phyloP scores from a whole-genome alignment of 1,140 invertebrate species.

The Microvelia longipes region DNA sequence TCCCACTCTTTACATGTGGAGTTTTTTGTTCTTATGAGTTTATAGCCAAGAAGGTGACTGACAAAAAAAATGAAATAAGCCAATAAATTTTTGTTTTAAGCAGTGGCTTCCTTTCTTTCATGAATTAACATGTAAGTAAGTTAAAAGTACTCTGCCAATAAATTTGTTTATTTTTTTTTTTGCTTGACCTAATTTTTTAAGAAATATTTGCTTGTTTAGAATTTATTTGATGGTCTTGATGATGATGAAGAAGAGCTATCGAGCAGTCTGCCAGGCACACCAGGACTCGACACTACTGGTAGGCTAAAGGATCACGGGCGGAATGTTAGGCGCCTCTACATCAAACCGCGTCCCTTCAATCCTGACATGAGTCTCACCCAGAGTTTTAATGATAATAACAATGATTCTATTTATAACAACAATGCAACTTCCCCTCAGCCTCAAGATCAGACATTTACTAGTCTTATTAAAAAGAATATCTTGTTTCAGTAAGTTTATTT shows the following conservation, averaged over 20 bases:
- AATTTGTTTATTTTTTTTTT: too few relatives aligned
- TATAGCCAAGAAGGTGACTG: too few relatives aligned
- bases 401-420: background rate
- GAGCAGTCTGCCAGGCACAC: slow-evolving; percentile 7
- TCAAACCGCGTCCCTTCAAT: slow-evolving; percentile 9
- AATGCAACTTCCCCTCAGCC: background rate
- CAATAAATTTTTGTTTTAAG: too few relatives aligned
- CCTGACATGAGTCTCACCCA: background rate
- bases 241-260: slow-evolving; percentile 42
- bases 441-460: background rate
- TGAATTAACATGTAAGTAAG: too few relatives aligned
- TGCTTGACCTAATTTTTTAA: too few relatives aligned
- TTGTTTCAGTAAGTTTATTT: background rate
- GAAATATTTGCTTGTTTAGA: slow-evolving; percentile 31
- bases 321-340: slow-evolving; percentile 13
- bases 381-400: background rate
- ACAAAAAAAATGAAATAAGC: too few relatives aligned
- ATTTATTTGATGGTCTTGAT: slow-evolving; percentile 54
- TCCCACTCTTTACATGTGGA: too few relatives aligned
- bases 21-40: too few relatives aligned
- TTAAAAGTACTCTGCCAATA: too few relatives aligned
- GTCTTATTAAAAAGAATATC: background rate
- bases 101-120: too few relatives aligned
- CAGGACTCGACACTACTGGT: background rate
- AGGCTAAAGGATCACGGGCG: slow-evolving; percentile 4